Evolutionary conservation across 2,113 vertebrate genomes (phyloP).

Genomic region (Picathartes gymnocephalus): DNA sequence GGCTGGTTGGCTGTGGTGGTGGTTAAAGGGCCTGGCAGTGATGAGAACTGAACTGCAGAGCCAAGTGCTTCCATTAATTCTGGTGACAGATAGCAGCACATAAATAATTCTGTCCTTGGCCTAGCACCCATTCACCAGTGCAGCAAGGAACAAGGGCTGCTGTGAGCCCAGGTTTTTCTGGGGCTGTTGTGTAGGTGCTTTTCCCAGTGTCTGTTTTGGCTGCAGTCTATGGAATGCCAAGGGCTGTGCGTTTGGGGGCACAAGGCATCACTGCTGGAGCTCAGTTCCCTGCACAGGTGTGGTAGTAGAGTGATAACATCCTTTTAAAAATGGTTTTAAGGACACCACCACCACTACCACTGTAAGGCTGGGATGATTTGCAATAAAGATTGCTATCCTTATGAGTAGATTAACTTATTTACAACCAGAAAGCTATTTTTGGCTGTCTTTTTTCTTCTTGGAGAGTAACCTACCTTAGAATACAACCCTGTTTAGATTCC

Average conservation of each 20-base stretch:
- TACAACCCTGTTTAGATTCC: not conserved
- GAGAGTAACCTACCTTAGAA: not conserved
- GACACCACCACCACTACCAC: too few relatives aligned
- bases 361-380: not conserved
- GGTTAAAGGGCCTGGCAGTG: not conserved
- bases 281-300: not conserved
- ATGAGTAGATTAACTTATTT: not conserved
- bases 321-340: not conserved
- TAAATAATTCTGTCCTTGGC: not conserved
- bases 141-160: not conserved
- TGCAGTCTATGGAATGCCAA: accelerated
- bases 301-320: not conserved
- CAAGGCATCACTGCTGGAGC: not conserved
- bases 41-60: not conserved
- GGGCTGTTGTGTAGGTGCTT: not conserved
- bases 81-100: not conserved
- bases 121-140: not conserved
- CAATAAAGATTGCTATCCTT: not conserved
- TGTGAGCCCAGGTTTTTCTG: not conserved
- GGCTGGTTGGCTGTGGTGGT: not conserved
- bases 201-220: accelerated
- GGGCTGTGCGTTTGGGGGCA: not conserved
- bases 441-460: not conserved
- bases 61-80: not conserved
- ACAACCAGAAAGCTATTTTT: not conserved